phyloP scores from a whole-genome alignment of 1,140 invertebrate species.

The Apolygus lucorum region DNA sequence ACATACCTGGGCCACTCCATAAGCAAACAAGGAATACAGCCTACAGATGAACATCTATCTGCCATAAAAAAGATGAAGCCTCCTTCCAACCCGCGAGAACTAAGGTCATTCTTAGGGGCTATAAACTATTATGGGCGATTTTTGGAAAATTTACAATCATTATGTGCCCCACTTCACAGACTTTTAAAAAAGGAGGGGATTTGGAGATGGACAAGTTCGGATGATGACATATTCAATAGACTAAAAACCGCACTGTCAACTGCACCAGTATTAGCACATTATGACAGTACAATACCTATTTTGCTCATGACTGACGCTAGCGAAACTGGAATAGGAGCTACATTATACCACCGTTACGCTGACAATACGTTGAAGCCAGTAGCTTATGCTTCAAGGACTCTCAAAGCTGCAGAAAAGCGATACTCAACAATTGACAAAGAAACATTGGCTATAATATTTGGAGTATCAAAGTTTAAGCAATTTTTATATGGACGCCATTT shows the following conservation, averaged over 20 bases:
- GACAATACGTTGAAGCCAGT: slow-evolving; percentile 30
- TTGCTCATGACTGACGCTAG: slow-evolving; percentile 19
- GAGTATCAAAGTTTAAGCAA: slow-evolving; percentile 42
- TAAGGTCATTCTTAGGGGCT: too few relatives aligned
- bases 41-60: background rate
- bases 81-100: too few relatives aligned
- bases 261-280: slow-evolving; percentile 29
- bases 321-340: too few relatives aligned
- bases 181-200: background rate
- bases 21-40: background rate
- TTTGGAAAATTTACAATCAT: slow-evolving; percentile 8
- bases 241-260: slow-evolving; percentile 25
- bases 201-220: slow-evolving; percentile 23
- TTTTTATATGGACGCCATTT: slow-evolving; percentile 43
- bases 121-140: slow-evolving; percentile 24
- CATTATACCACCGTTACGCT: background rate
- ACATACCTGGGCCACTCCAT: background rate
- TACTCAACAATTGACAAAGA: slow-evolving; percentile 46
- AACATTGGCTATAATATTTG: slow-evolving; percentile 41
- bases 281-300: slow-evolving; percentile 25
- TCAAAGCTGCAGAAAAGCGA: slow-evolving; percentile 39
- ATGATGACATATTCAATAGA: slow-evolving; percentile 26
- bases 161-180: slow-evolving; percentile 14
- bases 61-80: background rate
- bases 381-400: slow-evolving; percentile 41